Base-by-base conservation (phyloP, 2,888 invertebrate genomes). In the Odontocerum albicorne region DNA sequence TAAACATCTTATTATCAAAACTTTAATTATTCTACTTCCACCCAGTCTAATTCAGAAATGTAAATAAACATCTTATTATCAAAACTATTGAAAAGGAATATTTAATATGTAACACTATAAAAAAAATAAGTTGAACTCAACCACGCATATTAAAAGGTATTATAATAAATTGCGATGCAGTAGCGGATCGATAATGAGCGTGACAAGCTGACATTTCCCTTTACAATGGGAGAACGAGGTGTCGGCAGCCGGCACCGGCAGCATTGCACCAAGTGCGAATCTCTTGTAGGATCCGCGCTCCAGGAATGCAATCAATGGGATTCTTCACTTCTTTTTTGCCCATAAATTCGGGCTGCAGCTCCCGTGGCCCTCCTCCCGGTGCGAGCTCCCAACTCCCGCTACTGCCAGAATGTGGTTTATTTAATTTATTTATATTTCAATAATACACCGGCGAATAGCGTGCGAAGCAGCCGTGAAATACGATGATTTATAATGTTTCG, bases 391-490 rank as follows among this genome's bases (percentile, higher is more conserved):
- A 19, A 27, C 40, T 10, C 19, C 17, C 32, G 19, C 17, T 44
- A 15, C n/a, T 13, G 15, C 19, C 19, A 20, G 50, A 27, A 35
- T 35, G 21, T 31, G 31, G 16, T 43, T 21, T 42, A 40, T 20
- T 20, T 56, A 61, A 55, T 57, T 62, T 62, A 62, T 62, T 57
- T 62, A 62, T 60, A 52, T 60, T 62, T 60, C 57, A 62, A 62
- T 59, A 53, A 55, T 49, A 61, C 49, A 53, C 54, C 54, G 39
- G 55, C 57, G 44, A 61, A 57, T 62, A 57, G 62, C 62, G 62
- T 62, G 62, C 52, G 45, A 61, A 59, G 55, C 44, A 57, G 55
- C 57, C 56, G 44, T 61, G 61, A 59, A 61, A 50, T 49, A 36
- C 22, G 33, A 52, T 61, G 61, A 61, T 61, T 61, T 61, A 61